Conservation (phyloP, 2,888 invertebrate species). For the Muscina levida region DNA sequence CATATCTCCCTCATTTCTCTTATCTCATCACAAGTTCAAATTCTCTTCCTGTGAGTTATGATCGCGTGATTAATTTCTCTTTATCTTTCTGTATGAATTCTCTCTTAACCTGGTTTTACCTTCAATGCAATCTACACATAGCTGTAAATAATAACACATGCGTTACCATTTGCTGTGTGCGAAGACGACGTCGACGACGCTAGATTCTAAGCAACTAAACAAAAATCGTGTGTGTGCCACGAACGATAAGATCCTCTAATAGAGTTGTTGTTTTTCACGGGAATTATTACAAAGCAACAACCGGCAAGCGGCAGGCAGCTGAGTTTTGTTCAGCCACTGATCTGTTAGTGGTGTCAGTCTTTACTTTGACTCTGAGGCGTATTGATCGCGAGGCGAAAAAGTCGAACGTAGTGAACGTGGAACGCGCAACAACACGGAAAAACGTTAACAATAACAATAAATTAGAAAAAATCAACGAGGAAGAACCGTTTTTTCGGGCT, state of each 20-base stretch:
- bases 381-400: slow-evolving; percentile 47
- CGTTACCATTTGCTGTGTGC: not conserved
- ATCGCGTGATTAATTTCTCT: slow-evolving; percentile 4
- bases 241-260: slow-evolving; percentile 39
- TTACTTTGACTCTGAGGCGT: slow-evolving; percentile 57
- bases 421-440: not conserved
- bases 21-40: not conserved
- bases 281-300: not conserved
- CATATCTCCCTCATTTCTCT: no score
- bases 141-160: slow-evolving; percentile 14
- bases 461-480: not conserved
- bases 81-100: no score
- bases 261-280: not conserved
- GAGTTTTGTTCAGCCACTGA: slow-evolving; percentile 62
- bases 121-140: slow-evolving; percentile 4
- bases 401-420: slow-evolving; percentile 38
- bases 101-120: slow-evolving; percentile 10
- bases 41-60: not conserved
- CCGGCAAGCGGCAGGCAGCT: slow-evolving; percentile 10
- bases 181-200: no score
- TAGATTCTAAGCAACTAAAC: no score
- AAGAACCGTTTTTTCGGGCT: slow-evolving; percentile 40
- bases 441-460: not conserved
- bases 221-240: not conserved
- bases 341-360: slow-evolving; percentile 63